Evolutionary conservation across 1,140 invertebrate genomes (phyloP), one percentile per base, ranked within the genome.

Genomic region (Solenopsis invicta): DNA sequence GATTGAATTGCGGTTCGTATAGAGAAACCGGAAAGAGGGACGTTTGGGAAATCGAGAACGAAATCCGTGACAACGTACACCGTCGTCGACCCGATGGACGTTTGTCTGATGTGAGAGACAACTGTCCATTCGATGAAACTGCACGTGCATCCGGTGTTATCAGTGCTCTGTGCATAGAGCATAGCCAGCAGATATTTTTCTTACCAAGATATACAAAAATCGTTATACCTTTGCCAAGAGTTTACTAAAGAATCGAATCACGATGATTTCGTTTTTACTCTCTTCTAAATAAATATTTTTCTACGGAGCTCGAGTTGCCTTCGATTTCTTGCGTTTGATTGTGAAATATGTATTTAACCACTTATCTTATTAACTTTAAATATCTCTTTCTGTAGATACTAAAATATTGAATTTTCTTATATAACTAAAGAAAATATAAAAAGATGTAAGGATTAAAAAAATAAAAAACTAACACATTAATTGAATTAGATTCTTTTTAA

Each of bases 1-100:
- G 76, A 80, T 80, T 69, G 64, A 81, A 81, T 81, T 81, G 76
- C 59, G 59, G 59, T 71, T 81, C 9, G 48, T n/a, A 81, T 54
- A 41, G 29, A 69, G 41, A 0, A 41, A 8, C 4, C 4, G 45
- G n/a, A 12, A 67, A 37, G n/a, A 24, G 48, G 29, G 34, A 69
- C 12, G 62, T 67, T 80, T 54, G 77, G 62, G 34, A 80, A 80
- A 80, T 18, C 24, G 64, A 66, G 37, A 80, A 80, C 48, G 34
- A 48, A 80, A 67, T 66, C 13, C 45, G 21, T 24, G 64, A 69
- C 77, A 69, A 54, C 41, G 18, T 80, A 69, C 37, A 18, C 1
- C 48, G 48, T 54, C 64, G 21, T 64, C 62, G 13, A 80, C n/a
- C 6, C 8, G n/a, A 66, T 34, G 29, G n/a, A 6, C 8, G 21